Evolutionary conservation across 2,113 vertebrate species (phyloP).

Genomic region (Peucedramus taeniatus): DNA sequence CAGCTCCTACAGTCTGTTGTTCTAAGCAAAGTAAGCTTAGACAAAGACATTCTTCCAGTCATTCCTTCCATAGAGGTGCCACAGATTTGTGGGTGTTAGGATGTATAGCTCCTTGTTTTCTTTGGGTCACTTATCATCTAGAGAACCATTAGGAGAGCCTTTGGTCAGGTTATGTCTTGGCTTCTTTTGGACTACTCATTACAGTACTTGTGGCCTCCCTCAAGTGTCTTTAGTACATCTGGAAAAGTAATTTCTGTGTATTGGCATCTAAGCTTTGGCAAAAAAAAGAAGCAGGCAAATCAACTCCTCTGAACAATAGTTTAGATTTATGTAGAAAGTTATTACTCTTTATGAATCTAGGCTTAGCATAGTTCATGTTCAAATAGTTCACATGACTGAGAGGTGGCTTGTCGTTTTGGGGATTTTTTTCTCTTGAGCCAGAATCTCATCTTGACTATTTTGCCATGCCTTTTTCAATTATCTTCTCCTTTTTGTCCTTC

Average conservation of each 20-base stretch:
- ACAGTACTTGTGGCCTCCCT: not conserved
- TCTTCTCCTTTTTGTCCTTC: not conserved
- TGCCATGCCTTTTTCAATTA: not conserved
- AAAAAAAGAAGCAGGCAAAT: not conserved
- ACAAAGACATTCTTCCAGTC: not conserved
- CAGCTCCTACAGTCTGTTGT: not conserved
- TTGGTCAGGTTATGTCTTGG: not conserved
- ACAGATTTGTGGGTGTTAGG: not conserved
- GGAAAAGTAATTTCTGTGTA: not conserved
- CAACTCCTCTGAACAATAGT: not conserved
- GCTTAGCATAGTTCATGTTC: not conserved
- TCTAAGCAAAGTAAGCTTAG: not conserved
- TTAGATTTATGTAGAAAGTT: not conserved
- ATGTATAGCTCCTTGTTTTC: not conserved
- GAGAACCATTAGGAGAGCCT: not conserved
- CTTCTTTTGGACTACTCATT: not conserved
- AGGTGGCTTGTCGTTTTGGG: not conserved
- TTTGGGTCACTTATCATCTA: not conserved
- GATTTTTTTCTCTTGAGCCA: not conserved
- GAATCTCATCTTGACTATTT: not conserved
- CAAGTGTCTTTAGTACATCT: not conserved
- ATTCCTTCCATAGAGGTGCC: not conserved
- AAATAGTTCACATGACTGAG: not conserved
- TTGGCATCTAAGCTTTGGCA: not conserved
- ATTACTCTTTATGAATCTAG: not conserved